Evolutionary conservation across 2,888 invertebrate species (phyloP).

Genomic region (Acholoe squamosa): DNA sequence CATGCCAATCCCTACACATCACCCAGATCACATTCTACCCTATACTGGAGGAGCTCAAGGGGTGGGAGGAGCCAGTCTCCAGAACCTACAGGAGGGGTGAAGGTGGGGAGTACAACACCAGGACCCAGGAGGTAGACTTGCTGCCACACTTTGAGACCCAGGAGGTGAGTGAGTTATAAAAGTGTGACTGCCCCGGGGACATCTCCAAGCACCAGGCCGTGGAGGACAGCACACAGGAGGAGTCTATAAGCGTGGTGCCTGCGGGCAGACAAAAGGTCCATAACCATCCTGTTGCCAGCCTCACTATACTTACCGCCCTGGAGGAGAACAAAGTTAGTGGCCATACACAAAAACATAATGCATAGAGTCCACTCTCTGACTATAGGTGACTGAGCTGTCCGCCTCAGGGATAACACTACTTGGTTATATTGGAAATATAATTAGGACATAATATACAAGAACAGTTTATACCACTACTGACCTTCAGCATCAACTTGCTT

Average conservation of each 20-base stretch:
- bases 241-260: not conserved
- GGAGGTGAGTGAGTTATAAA: not conserved
- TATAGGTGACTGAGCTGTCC: no score
- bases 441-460: no score
- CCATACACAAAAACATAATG: not conserved
- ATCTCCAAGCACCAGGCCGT: not conserved
- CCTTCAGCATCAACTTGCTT: no score
- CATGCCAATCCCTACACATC: constrained; percentile 18
- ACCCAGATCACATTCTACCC: not conserved
- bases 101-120: not conserved
- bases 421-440: no score
- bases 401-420: no score
- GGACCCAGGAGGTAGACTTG: not conserved
- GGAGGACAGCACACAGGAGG: constrained; percentile 8
- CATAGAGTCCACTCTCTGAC: not conserved
- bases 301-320: not conserved
- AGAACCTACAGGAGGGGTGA: not conserved
- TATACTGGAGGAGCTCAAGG: not conserved
- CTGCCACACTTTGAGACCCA: not conserved
- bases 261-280: not conserved
- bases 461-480: no score
- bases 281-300: not conserved
- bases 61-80: not conserved
- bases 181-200: constrained; percentile 33
- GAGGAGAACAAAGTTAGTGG: constrained; percentile 19